phyloP scores from a whole-genome alignment of 2,888 invertebrate genomes.

The Tyria jacobaeae region DNA sequence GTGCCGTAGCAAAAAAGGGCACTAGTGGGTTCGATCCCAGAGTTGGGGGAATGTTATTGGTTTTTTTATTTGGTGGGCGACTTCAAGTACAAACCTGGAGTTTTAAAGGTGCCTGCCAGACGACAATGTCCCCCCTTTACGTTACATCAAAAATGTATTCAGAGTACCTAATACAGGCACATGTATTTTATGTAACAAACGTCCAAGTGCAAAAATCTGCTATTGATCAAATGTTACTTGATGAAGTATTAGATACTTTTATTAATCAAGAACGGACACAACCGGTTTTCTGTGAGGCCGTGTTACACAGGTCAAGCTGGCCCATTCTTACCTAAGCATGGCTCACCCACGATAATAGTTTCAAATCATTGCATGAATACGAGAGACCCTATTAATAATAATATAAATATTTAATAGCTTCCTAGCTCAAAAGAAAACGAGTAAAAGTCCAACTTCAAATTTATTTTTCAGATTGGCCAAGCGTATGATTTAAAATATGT shows the following conservation, averaged over 20 bases:
- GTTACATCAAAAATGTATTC: no score
- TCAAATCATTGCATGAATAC: neutral
- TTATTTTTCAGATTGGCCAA: conserved; percentile 87
- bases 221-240: neutral
- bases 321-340: no score
- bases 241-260: no score
- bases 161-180: no score
- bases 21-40: neutral
- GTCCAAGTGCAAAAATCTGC: neutral
- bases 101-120: neutral
- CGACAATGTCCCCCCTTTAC: no score
- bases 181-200: neutral
- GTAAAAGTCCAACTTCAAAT: neutral
- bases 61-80: neutral
- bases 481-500: conserved; percentile 92
- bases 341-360: no score
- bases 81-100: neutral
- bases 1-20: no score
- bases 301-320: no score
- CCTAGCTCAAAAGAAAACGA: neutral
- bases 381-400: neutral
- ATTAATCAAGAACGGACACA: no score
- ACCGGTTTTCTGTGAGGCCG: no score
- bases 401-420: neutral
- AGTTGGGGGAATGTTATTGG: neutral